Conservation (phyloP, 1,140 invertebrate genomes). For the Homalodisca vitripennis region DNA sequence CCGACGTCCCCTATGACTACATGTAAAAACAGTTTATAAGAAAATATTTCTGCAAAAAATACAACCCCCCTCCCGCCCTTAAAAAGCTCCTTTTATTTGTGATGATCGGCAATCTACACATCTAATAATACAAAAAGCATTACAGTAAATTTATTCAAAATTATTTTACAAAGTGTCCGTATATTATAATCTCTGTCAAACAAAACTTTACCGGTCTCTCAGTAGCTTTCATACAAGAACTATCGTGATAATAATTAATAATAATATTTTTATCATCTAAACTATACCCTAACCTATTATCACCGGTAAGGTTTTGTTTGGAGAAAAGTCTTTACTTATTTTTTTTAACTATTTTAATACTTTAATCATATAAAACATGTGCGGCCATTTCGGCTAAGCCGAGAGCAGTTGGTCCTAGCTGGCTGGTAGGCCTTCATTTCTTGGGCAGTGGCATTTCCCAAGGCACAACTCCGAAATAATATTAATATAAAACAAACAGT, state of each 20-base stretch:
- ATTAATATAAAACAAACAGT: neutral
- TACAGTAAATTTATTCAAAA: slow-evolving; percentile 26
- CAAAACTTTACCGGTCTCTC: slow-evolving; percentile 15
- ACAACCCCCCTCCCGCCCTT: neutral
- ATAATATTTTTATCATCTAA: slow-evolving; percentile 21
- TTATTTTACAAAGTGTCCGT: slow-evolving; percentile 21
- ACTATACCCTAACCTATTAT: slow-evolving; percentile 17
- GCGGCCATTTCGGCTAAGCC: neutral
- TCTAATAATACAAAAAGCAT: slow-evolving; percentile 26
- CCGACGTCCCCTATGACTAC: slow-evolving; percentile 5
- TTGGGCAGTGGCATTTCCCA: slow-evolving; percentile 14
- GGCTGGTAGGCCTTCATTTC: neutral
- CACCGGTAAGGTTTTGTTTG: slow-evolving; percentile 16
- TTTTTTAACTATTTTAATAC: too few relatives aligned
- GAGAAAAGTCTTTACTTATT: neutral
- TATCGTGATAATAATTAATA: slow-evolving; percentile 21
- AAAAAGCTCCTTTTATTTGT: slow-evolving; percentile 2
- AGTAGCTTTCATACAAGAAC: slow-evolving; percentile 5
- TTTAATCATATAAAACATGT: neutral
- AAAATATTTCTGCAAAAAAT: slow-evolving; percentile 9
- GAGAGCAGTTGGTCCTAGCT: neutral
- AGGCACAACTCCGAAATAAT: neutral
- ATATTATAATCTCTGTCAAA: slow-evolving; percentile 19
- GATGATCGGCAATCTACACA: slow-evolving; percentile 4
- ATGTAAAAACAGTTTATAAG: slow-evolving; percentile 5